Evolutionary conservation across 2,888 invertebrate species (phyloP).

Genomic region (Drosophila imparisetae): DNA sequence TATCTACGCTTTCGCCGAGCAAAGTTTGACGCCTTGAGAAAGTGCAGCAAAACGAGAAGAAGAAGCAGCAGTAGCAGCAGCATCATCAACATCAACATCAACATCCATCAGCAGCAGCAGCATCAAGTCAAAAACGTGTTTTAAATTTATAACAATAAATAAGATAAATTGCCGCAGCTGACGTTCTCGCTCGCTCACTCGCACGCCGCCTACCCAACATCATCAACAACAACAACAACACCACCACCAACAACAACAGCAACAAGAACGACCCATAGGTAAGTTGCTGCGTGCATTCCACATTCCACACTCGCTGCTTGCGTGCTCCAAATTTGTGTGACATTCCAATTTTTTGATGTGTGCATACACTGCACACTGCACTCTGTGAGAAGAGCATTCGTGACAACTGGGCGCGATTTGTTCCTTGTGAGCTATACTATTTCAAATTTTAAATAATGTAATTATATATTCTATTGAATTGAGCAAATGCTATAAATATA

Average conservation of each 20-base stretch:
- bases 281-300: slow-evolving; percentile 53
- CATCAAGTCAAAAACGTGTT: slow-evolving; percentile 51
- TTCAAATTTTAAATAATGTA: background rate
- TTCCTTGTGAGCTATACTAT: background rate
- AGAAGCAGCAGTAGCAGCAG: slow-evolving; percentile 2
- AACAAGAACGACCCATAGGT: slow-evolving; percentile 33
- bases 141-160: slow-evolving; percentile 50
- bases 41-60: slow-evolving; percentile 36
- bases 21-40: slow-evolving; percentile 26
- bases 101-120: slow-evolving; percentile 6
- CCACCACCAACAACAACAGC: background rate
- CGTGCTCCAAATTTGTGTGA: slow-evolving; percentile 60
- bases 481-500: background rate
- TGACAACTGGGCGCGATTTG: background rate
- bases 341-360: slow-evolving; percentile 52
- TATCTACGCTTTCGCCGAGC: slow-evolving; percentile 48
- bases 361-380: slow-evolving; percentile 8
- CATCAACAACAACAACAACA: slow-evolving; percentile 30
- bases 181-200: slow-evolving; percentile 19
- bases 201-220: slow-evolving; percentile 7
- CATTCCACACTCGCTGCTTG: slow-evolving; percentile 30
- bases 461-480: background rate
- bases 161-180: slow-evolving; percentile 40
- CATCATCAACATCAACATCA: background rate
- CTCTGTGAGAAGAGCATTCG: background rate